Percentiles rank a stretch among this genome's conserved stretches.
Conservation (phyloP, 92 coral and sea anemone species). For the Palythoa heliodiscus region DNA sequence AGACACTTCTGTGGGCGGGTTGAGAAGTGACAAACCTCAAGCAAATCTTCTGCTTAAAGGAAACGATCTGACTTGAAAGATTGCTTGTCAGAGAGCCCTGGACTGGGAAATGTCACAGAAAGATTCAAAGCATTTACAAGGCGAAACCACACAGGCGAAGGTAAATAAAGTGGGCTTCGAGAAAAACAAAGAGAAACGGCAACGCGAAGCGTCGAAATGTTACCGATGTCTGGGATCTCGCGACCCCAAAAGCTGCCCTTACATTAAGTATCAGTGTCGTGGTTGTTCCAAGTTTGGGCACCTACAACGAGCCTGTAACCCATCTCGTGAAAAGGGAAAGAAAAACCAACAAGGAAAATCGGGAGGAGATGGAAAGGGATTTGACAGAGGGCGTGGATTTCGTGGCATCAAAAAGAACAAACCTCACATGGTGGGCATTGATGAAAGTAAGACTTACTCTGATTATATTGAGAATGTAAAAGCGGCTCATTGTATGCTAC, state of each 20-base stretch:
- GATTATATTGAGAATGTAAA: constrained; percentile 27
- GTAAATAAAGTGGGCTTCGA: constrained; percentile 32
- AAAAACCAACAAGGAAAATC: constrained; percentile 29
- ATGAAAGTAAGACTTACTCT: too few relatives aligned
- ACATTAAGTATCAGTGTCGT: too few relatives aligned
- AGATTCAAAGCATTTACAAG: constrained; percentile 50
- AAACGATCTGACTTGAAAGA: too few relatives aligned
- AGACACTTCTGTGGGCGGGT: constrained; percentile 46
- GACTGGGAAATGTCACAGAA: constrained; percentile 52
- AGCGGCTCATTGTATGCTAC: too few relatives aligned
- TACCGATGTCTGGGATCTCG: constrained; percentile 46
- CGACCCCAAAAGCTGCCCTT: too few relatives aligned
- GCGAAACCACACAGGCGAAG: constrained; percentile 37
- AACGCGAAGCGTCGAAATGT: constrained; percentile 28
- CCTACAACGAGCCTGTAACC: constrained; percentile 43
- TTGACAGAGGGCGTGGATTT: too few relatives aligned
- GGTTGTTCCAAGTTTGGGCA: constrained; percentile 48
- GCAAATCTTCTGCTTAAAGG: too few relatives aligned
- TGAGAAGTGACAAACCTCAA: constrained; percentile 45
- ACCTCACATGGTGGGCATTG: constrained; percentile 31
- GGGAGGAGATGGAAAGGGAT: constrained; percentile 28
- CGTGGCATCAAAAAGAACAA: constrained; percentile 29
- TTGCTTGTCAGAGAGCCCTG: too few relatives aligned
- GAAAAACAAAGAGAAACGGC: constrained; percentile 39
- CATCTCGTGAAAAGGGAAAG: constrained; percentile 26